A percentile compares a stretch with the other conserved stretches of the same genome.
These are phyloP conservation scores for Neolamprologus kungweensis DNA, from an alignment of 2,113 vertebrate genomes.

Conservation along the genomic window DNA sequence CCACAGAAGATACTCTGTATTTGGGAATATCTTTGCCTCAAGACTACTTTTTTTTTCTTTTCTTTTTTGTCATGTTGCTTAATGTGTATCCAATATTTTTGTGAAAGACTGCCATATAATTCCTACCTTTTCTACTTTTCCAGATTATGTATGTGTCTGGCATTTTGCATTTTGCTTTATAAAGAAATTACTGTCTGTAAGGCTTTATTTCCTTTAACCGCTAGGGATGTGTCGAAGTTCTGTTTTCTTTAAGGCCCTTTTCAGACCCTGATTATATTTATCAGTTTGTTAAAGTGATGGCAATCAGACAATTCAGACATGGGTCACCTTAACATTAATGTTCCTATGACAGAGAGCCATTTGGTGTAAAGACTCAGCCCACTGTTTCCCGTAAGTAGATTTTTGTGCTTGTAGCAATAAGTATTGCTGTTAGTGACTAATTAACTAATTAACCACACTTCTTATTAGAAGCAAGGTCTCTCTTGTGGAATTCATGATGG, in stretches of 20 bases:
- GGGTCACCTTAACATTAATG: not conserved
- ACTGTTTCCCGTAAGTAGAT: not conserved
- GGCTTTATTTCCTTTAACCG: conserved; percentile 27
- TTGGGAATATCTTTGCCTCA: conserved; percentile 56
- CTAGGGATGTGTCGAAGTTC: conserved; percentile 11
- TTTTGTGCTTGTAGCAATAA: not conserved
- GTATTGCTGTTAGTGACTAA: not conserved
- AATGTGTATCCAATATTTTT: conserved; percentile 48
- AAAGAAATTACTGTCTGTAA: not conserved
- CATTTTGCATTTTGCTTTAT: conserved; percentile 17
- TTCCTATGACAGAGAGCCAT: not conserved
- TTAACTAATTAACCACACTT: not conserved
- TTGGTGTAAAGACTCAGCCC: not conserved
- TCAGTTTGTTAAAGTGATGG: not conserved
- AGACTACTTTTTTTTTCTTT: conserved; percentile 37
- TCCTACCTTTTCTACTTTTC: conserved; percentile 56
- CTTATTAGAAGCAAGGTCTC: not conserved
- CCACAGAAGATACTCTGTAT: conserved; percentile 31
- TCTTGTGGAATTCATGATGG: not conserved
- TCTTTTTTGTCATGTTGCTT: conserved; percentile 29
- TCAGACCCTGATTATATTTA: not conserved
- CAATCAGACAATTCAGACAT: not conserved
- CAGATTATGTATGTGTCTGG: conserved; percentile 12
- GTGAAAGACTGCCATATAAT: conserved; percentile 54
- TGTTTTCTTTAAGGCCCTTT: not conserved